Evolutionary conservation across 2,797 vertebrate species (phyloP), one percentile per base, ranked within the genome.

Genomic region (Alca torda): DNA sequence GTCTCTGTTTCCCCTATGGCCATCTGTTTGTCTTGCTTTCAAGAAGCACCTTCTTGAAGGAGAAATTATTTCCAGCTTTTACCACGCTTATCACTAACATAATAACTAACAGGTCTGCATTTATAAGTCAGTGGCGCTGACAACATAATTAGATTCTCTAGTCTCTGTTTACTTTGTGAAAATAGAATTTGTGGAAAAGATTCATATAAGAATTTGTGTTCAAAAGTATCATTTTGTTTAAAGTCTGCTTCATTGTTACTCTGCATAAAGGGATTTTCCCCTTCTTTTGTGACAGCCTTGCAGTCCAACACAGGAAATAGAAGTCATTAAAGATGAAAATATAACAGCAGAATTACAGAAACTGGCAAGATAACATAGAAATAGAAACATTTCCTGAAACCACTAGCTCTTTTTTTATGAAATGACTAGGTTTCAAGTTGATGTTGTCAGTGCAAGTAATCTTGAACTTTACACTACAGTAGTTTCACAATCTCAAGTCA

Each of bases 401-500:
- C 61, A 75, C 64, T 43, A 59, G 57, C 19, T 94, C 56, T 68
- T 23, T 57, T 90, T 88, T 94, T 35, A 80, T 54, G 30, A 89
- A 96, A 89, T 78, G 46, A 93, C 78, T 87, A 39, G 19, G 59
- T 91, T 92, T 91, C 75, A 78, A 90, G 88, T 67, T 90, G 84
- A 95, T 45, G 6, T 63, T 96, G 91, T 94, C 93, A 80, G 60
- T 54, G 81, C 68, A 77, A 89, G 88, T 84, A 87, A 95, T 51
- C 75, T 82, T 93, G 87, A 80, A 87, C 91, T 90, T 96, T 81
- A 94, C 76, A 94, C 84, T 90, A 69, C 69, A 75, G 72, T 87
- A 92, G 91, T 90, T 92, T 78, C 53, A 73, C 64, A 46, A 30
- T 37, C 53, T 78, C 84, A 77, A 85, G 64, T 85, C 45, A 78